Conservation (phyloP, 2,888 invertebrate genomes). For the Drosophila parthenogenetica region DNA sequence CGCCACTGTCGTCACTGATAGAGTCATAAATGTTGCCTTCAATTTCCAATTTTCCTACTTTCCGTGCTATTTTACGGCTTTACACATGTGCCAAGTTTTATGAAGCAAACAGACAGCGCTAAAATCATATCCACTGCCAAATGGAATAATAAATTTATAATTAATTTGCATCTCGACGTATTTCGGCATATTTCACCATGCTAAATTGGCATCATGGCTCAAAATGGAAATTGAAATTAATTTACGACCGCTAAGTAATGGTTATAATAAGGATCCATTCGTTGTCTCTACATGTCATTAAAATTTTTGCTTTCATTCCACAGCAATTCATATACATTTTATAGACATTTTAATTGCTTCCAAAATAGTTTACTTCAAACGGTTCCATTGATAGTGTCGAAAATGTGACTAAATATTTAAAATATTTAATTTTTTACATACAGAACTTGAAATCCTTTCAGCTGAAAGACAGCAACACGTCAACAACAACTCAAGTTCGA, state of each 20-base stretch:
- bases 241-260: constrained; percentile 58
- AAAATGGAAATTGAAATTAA: constrained; percentile 54
- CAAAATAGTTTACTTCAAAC: constrained; percentile 41
- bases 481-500: constrained; percentile 29
- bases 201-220: constrained; percentile 78
- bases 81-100: constrained; percentile 73
- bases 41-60: constrained; percentile 61
- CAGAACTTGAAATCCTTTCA: neutral
- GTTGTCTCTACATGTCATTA: constrained; percentile 53
- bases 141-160: constrained; percentile 78
- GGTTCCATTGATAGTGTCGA: neutral
- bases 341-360: constrained; percentile 35
- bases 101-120: constrained; percentile 62
- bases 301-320: constrained; percentile 44
- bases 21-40: constrained; percentile 72
- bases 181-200: constrained; percentile 40
- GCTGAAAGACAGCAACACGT: constrained; percentile 26
- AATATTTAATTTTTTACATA: neutral
- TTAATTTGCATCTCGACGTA: constrained; percentile 64
- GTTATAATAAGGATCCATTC: constrained; percentile 13
- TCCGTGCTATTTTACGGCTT: constrained; percentile 71
- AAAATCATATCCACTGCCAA: constrained; percentile 46
- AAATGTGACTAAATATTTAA: neutral
- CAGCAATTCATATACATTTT: constrained; percentile 44
- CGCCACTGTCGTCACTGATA: constrained; percentile 59